These are phyloP conservation scores for Atta colombica DNA, from an alignment of 1,140 invertebrate species.

Conservation along the genomic window DNA sequence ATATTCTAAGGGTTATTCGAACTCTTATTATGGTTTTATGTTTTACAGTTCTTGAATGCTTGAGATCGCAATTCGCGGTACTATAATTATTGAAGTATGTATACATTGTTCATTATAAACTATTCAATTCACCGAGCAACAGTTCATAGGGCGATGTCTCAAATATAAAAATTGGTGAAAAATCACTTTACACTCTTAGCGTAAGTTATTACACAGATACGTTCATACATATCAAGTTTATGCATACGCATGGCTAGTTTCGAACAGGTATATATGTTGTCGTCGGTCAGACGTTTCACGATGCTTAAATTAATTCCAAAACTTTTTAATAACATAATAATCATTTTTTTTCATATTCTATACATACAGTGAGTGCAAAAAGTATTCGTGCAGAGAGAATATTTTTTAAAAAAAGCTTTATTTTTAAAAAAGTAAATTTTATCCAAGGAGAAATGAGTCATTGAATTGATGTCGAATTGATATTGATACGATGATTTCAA, in stretches of 20 bases:
- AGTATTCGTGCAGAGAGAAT: too few relatives aligned
- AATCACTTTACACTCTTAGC: constrained; percentile 48
- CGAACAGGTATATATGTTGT: constrained; percentile 10
- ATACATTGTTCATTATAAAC: constrained; percentile 79
- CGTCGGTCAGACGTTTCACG: constrained; percentile 24
- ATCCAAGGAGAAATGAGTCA: too few relatives aligned
- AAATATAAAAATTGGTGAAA: constrained; percentile 71
- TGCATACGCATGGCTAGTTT: constrained; percentile 39
- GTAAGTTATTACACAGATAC: constrained; percentile 50
- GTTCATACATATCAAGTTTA: constrained; percentile 31
- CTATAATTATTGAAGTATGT: constrained; percentile 77
- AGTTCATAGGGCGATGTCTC: constrained; percentile 75
- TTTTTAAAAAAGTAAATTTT: too few relatives aligned
- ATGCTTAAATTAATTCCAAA: constrained; percentile 29
- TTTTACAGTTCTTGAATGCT: constrained; percentile 67
- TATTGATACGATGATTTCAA: too few relatives aligned
- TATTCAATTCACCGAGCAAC: constrained; percentile 83
- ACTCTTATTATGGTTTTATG: constrained; percentile 77
- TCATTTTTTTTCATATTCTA: neutral
- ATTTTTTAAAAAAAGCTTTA: too few relatives aligned
- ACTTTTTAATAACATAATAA: neutral
- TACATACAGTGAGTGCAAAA: neutral
- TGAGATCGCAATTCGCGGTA: constrained; percentile 69
- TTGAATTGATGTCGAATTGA: too few relatives aligned
- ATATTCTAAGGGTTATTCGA: constrained; percentile 72